Conservation (phyloP, 2,888 invertebrate genomes). For the Choreutis nemorana region DNA sequence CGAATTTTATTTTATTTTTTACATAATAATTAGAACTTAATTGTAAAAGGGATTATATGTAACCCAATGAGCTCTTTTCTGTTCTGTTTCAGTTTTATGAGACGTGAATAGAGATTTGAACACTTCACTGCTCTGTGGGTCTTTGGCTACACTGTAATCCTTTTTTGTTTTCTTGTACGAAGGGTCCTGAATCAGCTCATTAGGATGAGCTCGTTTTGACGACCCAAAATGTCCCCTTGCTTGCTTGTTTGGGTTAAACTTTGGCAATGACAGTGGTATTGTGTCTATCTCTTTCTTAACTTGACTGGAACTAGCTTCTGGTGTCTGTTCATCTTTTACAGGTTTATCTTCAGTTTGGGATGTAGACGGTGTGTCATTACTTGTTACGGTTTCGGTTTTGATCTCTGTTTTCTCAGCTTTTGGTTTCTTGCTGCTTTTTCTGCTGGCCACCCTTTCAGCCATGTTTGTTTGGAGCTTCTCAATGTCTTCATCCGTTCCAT, state of each 20-base stretch:
- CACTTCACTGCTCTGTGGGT: constrained; percentile 88
- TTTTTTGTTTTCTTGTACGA: constrained; percentile 80
- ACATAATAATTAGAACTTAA: constrained; percentile 30
- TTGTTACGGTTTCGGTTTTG: constrained; percentile 24
- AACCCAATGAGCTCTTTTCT: constrained; percentile 94
- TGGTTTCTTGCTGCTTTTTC: constrained; percentile 73
- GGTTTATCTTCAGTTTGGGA: constrained; percentile 21
- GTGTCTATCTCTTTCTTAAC: constrained; percentile 51
- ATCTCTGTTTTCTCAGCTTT: constrained; percentile 32
- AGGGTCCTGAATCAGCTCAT: constrained; percentile 65
- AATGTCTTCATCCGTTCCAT: constrained; percentile 84
- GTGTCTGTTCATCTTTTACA: constrained; percentile 41
- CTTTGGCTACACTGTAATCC: constrained; percentile 87
- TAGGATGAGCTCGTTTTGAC: constrained; percentile 40
- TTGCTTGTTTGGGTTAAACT: constrained; percentile 49
- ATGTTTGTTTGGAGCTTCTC: constrained; percentile 70
- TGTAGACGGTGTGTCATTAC: constrained; percentile 14
- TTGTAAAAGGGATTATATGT: constrained; percentile 97
- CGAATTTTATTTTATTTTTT: constrained; percentile 2
- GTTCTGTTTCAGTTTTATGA: constrained; percentile 85
- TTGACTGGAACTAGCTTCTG: constrained; percentile 29
- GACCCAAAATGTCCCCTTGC: constrained; percentile 52
- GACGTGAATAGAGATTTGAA: constrained; percentile 96
- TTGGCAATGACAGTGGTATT: constrained; percentile 49
- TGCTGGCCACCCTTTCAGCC: constrained; percentile 71